A percentile compares a stretch with the other conserved stretches of the same genome.
Evolutionary conservation across 2,797 vertebrate species (phyloP).

Genomic region (Cossypha dichroa): DNA sequence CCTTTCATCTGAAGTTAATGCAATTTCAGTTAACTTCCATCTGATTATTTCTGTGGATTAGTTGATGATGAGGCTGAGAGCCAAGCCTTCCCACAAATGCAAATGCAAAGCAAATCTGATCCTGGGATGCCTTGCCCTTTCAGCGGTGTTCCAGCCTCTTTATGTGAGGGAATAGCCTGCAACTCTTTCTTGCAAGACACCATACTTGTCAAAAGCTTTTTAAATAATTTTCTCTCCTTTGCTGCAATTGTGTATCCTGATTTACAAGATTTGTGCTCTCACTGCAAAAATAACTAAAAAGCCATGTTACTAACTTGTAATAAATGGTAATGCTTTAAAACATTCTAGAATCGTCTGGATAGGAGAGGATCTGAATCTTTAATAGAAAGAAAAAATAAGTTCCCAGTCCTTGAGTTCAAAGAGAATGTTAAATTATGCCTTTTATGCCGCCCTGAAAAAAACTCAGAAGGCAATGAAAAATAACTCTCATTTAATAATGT

Average conservation of each 20-base stretch:
- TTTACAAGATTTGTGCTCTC: neutral
- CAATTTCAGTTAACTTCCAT: constrained; percentile 8
- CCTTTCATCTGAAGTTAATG: constrained; percentile 44
- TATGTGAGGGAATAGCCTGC: neutral
- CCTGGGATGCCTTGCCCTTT: neutral
- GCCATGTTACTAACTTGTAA: neutral
- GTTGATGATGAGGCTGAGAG: neutral
- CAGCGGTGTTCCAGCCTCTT: neutral
- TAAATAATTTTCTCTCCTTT: neutral
- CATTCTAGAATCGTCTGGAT: neutral
- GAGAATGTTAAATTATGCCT: constrained; percentile 10
- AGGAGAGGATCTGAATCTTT: neutral
- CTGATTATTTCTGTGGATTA: constrained; percentile 3
- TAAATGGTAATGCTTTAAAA: neutral
- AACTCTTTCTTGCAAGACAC: neutral
- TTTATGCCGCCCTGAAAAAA: neutral
- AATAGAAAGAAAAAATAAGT: neutral
- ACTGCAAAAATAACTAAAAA: neutral
- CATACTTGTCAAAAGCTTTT: neutral
- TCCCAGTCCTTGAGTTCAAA: neutral
- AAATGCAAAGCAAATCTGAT: constrained; percentile 19
- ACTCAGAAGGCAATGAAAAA: neutral
- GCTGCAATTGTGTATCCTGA: neutral
- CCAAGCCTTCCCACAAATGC: neutral
- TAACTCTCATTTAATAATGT: constrained; percentile 2